Base-by-base conservation (phyloP, 2,888 invertebrate species). In the Scrobipalpa costella region DNA sequence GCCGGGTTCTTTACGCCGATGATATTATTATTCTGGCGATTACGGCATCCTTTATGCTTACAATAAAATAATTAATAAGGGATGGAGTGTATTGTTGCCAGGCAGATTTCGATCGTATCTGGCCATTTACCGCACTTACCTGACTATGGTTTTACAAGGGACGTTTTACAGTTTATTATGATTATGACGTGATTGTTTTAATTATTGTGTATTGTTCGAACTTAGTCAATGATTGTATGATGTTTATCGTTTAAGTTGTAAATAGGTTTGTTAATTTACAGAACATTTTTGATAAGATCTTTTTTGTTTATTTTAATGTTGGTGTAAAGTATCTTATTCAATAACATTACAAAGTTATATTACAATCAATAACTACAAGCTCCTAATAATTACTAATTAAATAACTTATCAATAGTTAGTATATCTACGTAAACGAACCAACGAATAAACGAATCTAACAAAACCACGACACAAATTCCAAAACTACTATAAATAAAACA, bases 61-160 rank as follows among this genome's bases (percentile, higher is more conserved):
- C 90, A 90, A 91, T 91, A 90, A 91, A 91, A 90, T 90, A 91
- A 91, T 91, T 91, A 91, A 90, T 91, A 91, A 91, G 90, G 90
- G 91, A 89, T 90, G 88, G 84, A 88, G 86, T 83, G 85, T 85
- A 88, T 90, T 90, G 89, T 89, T 77, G 81, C 72, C 74, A 78
- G 81, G 84, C 83, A 82, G 83, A 82, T 83, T 73, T 85, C 78
- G 91, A 91, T 91, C 81, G 85, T 90, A 91, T 90, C 90, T 71
- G 76, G 73, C 77, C 79, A 82, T 82, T 89, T 85, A 82, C 80
- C 80, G 76, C 79, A 82, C 82, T 89, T 85, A 82, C 80, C 80
- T 83, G 55, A 55, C 15, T 34, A 27, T 49, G 17, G 15, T 7
- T 47, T n/a, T n/a, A 47, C 15, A 80, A 83, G 83, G 81, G 82